Evolutionary conservation across 2,888 invertebrate species (phyloP).

Genomic region (Stenchaetothrips biformis): DNA sequence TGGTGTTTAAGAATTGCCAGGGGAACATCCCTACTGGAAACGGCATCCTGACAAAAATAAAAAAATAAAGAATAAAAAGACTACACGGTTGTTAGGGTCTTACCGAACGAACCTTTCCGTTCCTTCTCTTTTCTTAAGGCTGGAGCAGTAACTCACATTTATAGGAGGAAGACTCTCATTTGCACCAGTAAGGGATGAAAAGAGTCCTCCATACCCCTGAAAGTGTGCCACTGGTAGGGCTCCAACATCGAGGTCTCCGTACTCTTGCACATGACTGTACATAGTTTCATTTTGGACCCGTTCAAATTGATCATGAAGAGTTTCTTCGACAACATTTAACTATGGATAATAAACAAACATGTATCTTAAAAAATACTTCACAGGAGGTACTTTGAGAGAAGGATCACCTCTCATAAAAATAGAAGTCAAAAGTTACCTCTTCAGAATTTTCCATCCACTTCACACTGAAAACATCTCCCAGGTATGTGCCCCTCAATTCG

Average conservation of each 20-base stretch:
- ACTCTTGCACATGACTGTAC: slow-evolving; percentile 55
- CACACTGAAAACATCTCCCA: slow-evolving; percentile 58
- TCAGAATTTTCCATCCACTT: slow-evolving; percentile 60
- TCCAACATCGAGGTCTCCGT: slow-evolving; percentile 48
- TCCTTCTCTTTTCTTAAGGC: too few species aligned
- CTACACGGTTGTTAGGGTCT: neutral
- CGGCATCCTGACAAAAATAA: slow-evolving; percentile 44
- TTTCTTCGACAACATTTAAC: slow-evolving; percentile 50
- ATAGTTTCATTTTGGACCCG: slow-evolving; percentile 52
- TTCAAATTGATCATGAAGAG: slow-evolving; percentile 50
- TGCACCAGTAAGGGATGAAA: too few species aligned
- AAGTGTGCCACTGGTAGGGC: neutral
- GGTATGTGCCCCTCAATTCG: slow-evolving; percentile 48
- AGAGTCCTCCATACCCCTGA: neutral
- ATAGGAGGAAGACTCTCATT: too few species aligned
- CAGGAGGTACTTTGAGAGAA: neutral
- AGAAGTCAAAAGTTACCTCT: too few species aligned
- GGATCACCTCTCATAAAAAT: too few species aligned
- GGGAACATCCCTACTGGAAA: slow-evolving; percentile 46
- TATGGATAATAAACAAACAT: slow-evolving; percentile 38
- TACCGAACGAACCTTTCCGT: too few species aligned
- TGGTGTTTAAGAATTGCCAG: slow-evolving; percentile 44
- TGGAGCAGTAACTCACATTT: too few species aligned
- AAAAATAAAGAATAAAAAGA: too few species aligned
- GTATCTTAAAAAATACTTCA: neutral